phyloP scores from a whole-genome alignment of 2,113 vertebrate genomes.

The Malaclemys terrapin region DNA sequence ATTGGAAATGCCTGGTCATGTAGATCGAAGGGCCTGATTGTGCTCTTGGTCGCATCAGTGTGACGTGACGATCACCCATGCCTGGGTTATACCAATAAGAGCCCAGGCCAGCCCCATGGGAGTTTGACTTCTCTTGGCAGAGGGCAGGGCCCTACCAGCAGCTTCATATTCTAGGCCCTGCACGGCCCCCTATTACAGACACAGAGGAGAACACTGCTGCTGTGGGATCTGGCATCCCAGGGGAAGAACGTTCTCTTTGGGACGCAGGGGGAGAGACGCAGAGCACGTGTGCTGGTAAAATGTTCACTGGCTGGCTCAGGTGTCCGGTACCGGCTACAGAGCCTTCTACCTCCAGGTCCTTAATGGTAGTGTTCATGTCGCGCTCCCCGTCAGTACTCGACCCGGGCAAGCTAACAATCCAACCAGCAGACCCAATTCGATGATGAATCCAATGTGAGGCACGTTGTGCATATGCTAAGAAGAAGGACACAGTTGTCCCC shows the following conservation, averaged over 20 bases:
- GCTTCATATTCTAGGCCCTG: neutral
- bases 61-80: neutral
- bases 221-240: neutral
- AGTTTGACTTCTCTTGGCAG: neutral
- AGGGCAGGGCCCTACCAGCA: neutral
- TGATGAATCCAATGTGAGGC: too few relatives aligned
- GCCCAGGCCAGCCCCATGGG: neutral
- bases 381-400: too few relatives aligned
- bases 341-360: neutral
- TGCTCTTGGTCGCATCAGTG: too few relatives aligned
- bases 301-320: neutral
- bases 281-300: neutral
- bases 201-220: neutral
- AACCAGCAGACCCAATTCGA: too few relatives aligned
- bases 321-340: neutral
- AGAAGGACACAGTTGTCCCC: too few relatives aligned
- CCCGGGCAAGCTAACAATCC: too few relatives aligned
- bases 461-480: too few relatives aligned
- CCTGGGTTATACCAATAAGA: neutral
- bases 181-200: neutral
- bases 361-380: too few relatives aligned
- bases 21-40: neutral
- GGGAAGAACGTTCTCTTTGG: neutral
- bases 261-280: neutral
- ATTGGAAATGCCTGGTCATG: neutral